A percentile compares a stretch with the other conserved stretches of the same genome.
Evolutionary conservation across 2,113 vertebrate species (phyloP).

Genomic region (Neogale vison): DNA sequence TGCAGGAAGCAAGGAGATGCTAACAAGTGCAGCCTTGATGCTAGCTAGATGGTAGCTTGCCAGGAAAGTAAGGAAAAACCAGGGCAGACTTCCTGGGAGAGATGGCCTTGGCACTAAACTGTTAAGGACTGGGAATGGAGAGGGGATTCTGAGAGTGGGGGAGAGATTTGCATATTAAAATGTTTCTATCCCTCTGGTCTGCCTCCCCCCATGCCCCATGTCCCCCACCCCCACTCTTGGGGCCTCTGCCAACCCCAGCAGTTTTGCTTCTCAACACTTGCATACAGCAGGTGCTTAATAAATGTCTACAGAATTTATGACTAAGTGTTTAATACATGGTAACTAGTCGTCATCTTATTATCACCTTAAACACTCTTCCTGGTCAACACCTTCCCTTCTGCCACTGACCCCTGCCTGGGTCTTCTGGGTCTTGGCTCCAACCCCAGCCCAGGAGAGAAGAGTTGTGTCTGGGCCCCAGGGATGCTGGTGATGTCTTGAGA

Average conservation of each 20-base stretch:
- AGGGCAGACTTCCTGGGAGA: not conserved
- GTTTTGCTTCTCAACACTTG: not conserved
- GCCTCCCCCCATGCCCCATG: not conserved
- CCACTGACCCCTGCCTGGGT: not conserved
- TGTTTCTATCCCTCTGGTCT: not conserved
- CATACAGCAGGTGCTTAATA: constrained; percentile 13
- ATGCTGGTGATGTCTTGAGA: constrained; percentile 70
- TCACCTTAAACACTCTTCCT: not conserved
- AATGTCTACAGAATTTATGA: not conserved
- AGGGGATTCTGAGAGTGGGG: not conserved
- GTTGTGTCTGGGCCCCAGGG: not conserved
- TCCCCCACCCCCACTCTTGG: not conserved
- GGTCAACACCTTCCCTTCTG: not conserved
- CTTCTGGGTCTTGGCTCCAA: constrained; percentile 4
- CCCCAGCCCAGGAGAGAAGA: not conserved
- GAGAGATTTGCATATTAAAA: not conserved
- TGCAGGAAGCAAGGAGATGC: not conserved
- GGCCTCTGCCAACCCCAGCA: not conserved
- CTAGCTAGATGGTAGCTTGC: not conserved
- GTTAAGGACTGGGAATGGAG: not conserved
- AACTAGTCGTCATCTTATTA: not conserved
- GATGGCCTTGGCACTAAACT: not conserved
- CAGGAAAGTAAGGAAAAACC: constrained; percentile 31
- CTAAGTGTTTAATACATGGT: not conserved
- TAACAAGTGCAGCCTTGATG: not conserved